phyloP scores from a whole-genome alignment of 2,797 vertebrate species.

The Coccyzus lansbergi region DNA sequence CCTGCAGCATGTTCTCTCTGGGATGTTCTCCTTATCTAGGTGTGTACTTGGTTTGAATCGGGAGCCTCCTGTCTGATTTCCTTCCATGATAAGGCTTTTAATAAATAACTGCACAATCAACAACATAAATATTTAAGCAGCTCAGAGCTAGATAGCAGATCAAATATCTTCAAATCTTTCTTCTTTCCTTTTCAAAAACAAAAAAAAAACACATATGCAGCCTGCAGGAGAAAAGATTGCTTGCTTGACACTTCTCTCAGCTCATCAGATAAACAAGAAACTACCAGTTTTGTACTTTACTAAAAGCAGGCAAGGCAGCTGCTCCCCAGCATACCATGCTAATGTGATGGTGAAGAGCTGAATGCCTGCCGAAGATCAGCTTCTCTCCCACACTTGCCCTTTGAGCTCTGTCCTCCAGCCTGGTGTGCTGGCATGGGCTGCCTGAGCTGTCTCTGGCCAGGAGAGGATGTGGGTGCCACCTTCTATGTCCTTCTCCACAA shows the following conservation, averaged over 20 bases:
- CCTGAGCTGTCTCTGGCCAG: not conserved
- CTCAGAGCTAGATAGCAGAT: constrained; percentile 5
- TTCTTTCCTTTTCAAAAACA: constrained; percentile 22
- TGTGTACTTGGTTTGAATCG: not conserved
- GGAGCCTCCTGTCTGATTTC: not conserved
- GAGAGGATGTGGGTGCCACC: not conserved
- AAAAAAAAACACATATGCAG: constrained; percentile 3
- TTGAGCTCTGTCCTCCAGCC: not conserved
- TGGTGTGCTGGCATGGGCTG: accelerated
- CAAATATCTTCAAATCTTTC: constrained; percentile 20
- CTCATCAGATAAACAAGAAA: constrained; percentile 33
- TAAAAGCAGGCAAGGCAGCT: not conserved
- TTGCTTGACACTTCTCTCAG: constrained; percentile 11
- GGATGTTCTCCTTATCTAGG: not conserved
- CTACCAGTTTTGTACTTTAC: not conserved
- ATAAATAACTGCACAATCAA: not conserved
- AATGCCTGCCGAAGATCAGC: not conserved
- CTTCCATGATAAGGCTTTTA: not conserved
- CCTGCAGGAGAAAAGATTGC: constrained; percentile 1
- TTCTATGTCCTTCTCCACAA: not conserved
- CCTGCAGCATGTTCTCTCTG: accelerated
- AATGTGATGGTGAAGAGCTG: not conserved
- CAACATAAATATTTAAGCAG: constrained; percentile 41
- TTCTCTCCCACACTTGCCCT: not conserved
- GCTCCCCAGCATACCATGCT: not conserved